Percentiles rank a stretch among this genome's conserved stretches.
Conservation (phyloP, 1,140 invertebrate species). For the Battus philenor region DNA sequence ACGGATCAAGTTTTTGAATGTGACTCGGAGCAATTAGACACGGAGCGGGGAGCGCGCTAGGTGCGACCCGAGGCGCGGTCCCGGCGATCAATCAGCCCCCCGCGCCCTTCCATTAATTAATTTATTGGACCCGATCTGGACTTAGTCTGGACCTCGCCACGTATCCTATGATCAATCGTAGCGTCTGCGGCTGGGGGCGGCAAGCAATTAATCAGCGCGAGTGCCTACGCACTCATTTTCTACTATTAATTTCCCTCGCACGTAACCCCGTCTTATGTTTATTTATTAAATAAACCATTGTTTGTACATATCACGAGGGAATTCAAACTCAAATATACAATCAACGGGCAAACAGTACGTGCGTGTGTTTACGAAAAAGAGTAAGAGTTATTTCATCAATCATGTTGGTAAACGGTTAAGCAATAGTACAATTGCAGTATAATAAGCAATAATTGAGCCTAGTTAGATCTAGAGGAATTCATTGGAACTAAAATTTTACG, state of each 20-base stretch:
- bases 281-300: slow-evolving; percentile 3
- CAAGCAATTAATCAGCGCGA: slow-evolving; percentile 12
- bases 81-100: slow-evolving; percentile 40
- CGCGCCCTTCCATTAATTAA: slow-evolving; percentile 43
- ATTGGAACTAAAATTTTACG: slow-evolving; percentile 7
- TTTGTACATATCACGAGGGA: too few species aligned
- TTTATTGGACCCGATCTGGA: slow-evolving; percentile 34
- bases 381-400: not conserved
- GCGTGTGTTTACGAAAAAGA: not conserved
- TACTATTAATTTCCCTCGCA: slow-evolving; percentile 7
- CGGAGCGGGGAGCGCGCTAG: slow-evolving; percentile 35
- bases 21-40: slow-evolving; percentile 37
- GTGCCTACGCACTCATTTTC: slow-evolving; percentile 4
- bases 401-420: too few species aligned
- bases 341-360: not conserved
- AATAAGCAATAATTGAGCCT: too few species aligned
- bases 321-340: not conserved
- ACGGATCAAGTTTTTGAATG: slow-evolving; percentile 41
- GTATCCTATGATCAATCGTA: slow-evolving; percentile 16
- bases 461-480: too few species aligned
- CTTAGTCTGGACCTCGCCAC: not conserved
- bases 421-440: too few species aligned
- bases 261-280: not conserved
- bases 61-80: slow-evolving; percentile 35
- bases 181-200: not conserved